Conservation (phyloP, 30 jellyfish, hydroid and myxozoan species). For the Clytia hemisphaerica region DNA sequence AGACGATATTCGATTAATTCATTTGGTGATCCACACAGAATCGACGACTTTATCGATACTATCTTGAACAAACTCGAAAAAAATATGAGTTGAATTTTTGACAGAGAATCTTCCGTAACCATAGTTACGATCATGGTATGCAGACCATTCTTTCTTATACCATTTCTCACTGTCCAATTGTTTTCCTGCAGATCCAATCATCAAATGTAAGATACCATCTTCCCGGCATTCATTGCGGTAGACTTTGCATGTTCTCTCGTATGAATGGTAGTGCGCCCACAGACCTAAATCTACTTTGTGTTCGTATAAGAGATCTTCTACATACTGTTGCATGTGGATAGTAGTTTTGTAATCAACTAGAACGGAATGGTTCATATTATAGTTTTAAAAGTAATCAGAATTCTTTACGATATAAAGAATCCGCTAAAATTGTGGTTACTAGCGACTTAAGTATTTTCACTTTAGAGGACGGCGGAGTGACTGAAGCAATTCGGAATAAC, state of each 20-base stretch:
- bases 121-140: conserved; percentile 30
- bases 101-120: conserved; percentile 67
- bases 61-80: conserved; percentile 53
- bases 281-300: conserved; percentile 64
- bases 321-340: conserved; percentile 63
- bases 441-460: no score
- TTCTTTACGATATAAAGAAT: no score
- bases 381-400: no score
- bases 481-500: no score
- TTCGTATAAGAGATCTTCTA: conserved; percentile 50
- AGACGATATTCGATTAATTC: no score
- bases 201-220: conserved; percentile 48
- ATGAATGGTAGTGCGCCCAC: conserved; percentile 74
- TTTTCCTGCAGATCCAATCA: conserved; percentile 70
- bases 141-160: conserved; percentile 40
- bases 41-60: conserved; percentile 35
- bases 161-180: conserved; percentile 30
- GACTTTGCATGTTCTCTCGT: conserved; percentile 65
- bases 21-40: conserved; percentile 35
- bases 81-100: conserved; percentile 41
- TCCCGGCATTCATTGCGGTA: conserved; percentile 43
- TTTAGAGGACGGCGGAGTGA: no score
- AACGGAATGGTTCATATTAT: no score
- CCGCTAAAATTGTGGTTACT: no score
- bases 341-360: conserved; percentile 61